Evolutionary conservation across 2,113 vertebrate species (phyloP).

Genomic region (Ochotona curzoniae): DNA sequence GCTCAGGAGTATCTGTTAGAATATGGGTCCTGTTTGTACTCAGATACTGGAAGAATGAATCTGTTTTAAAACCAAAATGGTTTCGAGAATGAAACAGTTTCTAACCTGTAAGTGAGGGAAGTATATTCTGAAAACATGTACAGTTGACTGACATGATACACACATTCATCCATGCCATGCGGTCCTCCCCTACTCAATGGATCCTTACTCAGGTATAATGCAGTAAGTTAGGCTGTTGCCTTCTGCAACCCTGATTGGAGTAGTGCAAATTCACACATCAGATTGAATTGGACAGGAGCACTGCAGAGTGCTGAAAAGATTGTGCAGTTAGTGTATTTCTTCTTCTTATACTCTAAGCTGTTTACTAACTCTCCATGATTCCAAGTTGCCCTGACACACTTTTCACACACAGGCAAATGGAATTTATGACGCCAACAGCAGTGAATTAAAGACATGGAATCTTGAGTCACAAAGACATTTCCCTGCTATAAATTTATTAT

Average conservation of each 20-base stretch:
- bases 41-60: slow-evolving; percentile 39
- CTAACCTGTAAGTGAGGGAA: slow-evolving; percentile 63
- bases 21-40: slow-evolving; percentile 34
- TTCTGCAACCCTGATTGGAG: slow-evolving; percentile 75
- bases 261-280: slow-evolving; percentile 57
- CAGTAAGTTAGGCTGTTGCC: slow-evolving; percentile 60
- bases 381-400: slow-evolving; percentile 63
- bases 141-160: background rate
- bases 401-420: slow-evolving; percentile 49
- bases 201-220: slow-evolving; percentile 49
- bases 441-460: slow-evolving; percentile 69
- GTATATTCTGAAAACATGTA: slow-evolving; percentile 61
- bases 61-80: slow-evolving; percentile 53
- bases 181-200: background rate
- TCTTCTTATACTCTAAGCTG: slow-evolving; percentile 52
- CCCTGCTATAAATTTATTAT: slow-evolving; percentile 80
- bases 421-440: slow-evolving; percentile 72
- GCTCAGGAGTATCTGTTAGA: background rate
- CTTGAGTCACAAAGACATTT: slow-evolving; percentile 77
- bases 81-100: slow-evolving; percentile 69
- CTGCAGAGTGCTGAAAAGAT: slow-evolving; percentile 49
- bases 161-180: background rate
- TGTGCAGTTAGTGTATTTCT: slow-evolving; percentile 56
- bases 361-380: slow-evolving; percentile 59
- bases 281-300: slow-evolving; percentile 54